Evolutionary conservation across 2,888 invertebrate genomes (phyloP).

Genomic region (Mesorhabditis spiculigera): DNA sequence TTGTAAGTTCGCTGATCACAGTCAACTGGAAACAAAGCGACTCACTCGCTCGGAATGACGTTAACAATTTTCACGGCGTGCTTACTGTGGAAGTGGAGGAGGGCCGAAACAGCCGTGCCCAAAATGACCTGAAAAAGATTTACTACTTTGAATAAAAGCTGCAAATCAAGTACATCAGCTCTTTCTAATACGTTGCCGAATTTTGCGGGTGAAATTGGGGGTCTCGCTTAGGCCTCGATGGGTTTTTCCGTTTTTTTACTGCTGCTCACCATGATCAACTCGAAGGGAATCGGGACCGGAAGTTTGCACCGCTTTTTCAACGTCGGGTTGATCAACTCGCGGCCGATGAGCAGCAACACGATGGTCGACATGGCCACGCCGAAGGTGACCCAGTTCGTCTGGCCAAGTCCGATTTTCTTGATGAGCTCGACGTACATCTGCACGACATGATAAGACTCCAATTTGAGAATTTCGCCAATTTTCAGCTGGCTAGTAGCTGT

Average conservation of each 20-base stretch:
- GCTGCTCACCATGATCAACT: conserved; percentile 54
- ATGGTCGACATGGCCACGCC: conserved; percentile 64
- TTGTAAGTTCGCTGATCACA: no score
- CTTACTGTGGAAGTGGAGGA: conserved; percentile 51
- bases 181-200: no score
- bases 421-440: not conserved
- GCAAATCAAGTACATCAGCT: no score
- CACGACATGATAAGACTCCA: not conserved
- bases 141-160: no score
- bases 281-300: conserved; percentile 60
- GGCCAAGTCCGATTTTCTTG: conserved; percentile 59
- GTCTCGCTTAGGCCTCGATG: no score
- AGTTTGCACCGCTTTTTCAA: conserved; percentile 53
- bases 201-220: no score
- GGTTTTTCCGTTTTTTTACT: not conserved
- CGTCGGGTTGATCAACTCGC: conserved; percentile 61
- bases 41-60: conserved; percentile 60
- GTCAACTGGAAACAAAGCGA: no score
- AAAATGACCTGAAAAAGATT: conserved; percentile 59
- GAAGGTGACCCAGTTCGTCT: conserved; percentile 63
- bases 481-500: no score
- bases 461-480: not conserved
- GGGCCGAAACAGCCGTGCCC: conserved; percentile 59
- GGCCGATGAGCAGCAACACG: conserved; percentile 57
- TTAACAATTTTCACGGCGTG: conserved; percentile 60